Evolutionary conservation across 2,797 vertebrate species (phyloP).

Genomic region (Helicolenus hilgendorfi): DNA sequence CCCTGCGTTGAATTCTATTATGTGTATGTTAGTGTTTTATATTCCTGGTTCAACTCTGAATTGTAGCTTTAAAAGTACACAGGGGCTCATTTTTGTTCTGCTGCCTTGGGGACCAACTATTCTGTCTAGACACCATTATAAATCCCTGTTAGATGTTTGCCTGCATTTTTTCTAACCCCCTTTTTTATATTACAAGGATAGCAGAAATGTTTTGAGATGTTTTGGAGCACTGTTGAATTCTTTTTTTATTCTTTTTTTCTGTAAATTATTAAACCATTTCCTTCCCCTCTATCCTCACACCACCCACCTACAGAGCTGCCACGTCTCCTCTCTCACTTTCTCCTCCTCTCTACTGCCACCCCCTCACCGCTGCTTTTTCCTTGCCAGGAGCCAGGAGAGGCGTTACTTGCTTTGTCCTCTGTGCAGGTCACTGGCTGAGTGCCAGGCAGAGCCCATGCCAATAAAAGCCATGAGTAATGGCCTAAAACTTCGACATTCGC

Average conservation of each 20-base stretch:
- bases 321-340: conserved; percentile 56
- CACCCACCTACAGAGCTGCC: conserved; percentile 64
- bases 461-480: conserved; percentile 87
- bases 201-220: conserved; percentile 28
- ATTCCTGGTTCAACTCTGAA: neutral
- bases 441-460: conserved; percentile 84
- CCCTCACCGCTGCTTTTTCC: conserved; percentile 57
- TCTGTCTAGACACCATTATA: conserved; percentile 61
- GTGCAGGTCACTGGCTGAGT: conserved; percentile 82
- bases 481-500: conserved; percentile 85
- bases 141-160: conserved; percentile 45
- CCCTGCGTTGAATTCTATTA: neutral
- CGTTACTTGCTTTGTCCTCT: conserved; percentile 86
- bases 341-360: conserved; percentile 57
- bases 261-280: conserved; percentile 71
- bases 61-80: conserved; percentile 7
- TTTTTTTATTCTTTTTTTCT: neutral
- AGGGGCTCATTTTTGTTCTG: neutral
- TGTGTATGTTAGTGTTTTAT: neutral
- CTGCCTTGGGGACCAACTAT: conserved; percentile 24
- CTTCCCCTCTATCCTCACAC: conserved; percentile 52
- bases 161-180: conserved; percentile 13
- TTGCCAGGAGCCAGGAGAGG: conserved; percentile 82
- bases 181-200: conserved; percentile 19
- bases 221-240: neutral